These are phyloP conservation scores for Sipha maydis DNA, from an alignment of 2,888 invertebrate genomes.

Conservation along the genomic window DNA sequence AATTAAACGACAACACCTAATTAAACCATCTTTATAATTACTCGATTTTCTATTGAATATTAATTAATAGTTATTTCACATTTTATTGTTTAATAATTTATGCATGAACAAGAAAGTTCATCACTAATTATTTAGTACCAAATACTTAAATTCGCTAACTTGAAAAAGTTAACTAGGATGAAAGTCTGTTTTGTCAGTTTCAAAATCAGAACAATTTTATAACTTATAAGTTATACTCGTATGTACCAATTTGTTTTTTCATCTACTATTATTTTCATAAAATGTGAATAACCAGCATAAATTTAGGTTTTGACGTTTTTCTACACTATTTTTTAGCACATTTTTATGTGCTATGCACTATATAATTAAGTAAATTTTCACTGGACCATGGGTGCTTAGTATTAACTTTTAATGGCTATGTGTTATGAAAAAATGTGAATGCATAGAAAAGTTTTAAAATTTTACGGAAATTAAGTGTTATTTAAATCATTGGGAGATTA, in stretches of 20 bases:
- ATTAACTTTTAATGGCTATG: too few species aligned
- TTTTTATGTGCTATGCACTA: too few species aligned
- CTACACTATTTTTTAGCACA: conserved; percentile 82
- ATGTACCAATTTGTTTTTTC: conserved; percentile 81
- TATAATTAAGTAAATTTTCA: too few species aligned
- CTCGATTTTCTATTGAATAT: conserved; percentile 70
- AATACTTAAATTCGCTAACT: not conserved
- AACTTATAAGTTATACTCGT: conserved; percentile 81
- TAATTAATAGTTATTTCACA: not conserved
- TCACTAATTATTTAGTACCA: too few species aligned
- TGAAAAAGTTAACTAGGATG: conserved; percentile 4
- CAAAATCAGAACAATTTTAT: conserved; percentile 74
- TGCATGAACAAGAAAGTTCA: not conserved
- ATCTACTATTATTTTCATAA: conserved; percentile 90
- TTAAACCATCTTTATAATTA: conserved; percentile 96
- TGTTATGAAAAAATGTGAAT: not conserved
- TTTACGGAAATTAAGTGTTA: too few species aligned
- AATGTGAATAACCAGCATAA: conserved; percentile 89
- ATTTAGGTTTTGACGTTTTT: conserved; percentile 91
- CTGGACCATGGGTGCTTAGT: too few species aligned
- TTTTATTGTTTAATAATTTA: not conserved
- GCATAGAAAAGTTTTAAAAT: not conserved
- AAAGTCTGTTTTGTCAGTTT: conserved; percentile 9
- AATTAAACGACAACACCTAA: conserved; percentile 93
- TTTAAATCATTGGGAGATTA: too few species aligned